phyloP scores from a whole-genome alignment of 92 coral and sea anemone genomes.

The Bergia puertoricense region DNA sequence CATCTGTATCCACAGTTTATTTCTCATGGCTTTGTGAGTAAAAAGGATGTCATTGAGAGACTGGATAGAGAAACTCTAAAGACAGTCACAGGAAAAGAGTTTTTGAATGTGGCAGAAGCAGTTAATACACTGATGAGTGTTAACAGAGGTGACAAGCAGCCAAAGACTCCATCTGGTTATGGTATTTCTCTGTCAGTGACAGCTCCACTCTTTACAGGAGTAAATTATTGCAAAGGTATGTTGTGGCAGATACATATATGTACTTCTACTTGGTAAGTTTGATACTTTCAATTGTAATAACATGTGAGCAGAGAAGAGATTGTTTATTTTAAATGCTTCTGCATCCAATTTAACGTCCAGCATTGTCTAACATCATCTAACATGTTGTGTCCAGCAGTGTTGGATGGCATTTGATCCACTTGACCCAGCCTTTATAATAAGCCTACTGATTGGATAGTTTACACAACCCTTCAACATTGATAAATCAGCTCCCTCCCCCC shows the following conservation, averaged over 20 bases:
- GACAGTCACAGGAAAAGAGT: slow-evolving; percentile 26
- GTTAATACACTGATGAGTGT: slow-evolving; percentile 30
- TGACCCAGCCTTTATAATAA: too few species aligned
- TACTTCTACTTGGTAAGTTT: slow-evolving; percentile 21
- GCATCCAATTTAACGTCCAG: too few species aligned
- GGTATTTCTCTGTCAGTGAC: not conserved
- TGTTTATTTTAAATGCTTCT: too few species aligned
- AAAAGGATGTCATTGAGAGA: slow-evolving; percentile 34
- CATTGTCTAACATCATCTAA: too few species aligned
- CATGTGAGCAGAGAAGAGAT: not conserved
- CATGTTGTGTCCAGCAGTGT: too few species aligned
- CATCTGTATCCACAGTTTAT: slow-evolving; percentile 22
- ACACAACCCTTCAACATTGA: too few species aligned
- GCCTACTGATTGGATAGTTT: too few species aligned
- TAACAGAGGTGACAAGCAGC: not conserved
- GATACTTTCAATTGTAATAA: too few species aligned
- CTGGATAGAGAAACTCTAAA: slow-evolving; percentile 31
- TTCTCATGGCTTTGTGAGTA: slow-evolving; percentile 29
- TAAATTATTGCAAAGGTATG: not conserved
- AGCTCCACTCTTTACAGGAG: slow-evolving; percentile 11
- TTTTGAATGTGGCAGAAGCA: slow-evolving; percentile 34
- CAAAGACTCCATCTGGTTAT: not conserved
- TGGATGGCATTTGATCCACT: too few species aligned
- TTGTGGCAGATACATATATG: slow-evolving; percentile 20
- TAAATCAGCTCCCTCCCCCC: too few species aligned